Percentiles rank a stretch among this genome's conserved stretches.
phyloP scores from a whole-genome alignment of 2,797 vertebrate species.

The Pipistrellus pygmaeus region DNA sequence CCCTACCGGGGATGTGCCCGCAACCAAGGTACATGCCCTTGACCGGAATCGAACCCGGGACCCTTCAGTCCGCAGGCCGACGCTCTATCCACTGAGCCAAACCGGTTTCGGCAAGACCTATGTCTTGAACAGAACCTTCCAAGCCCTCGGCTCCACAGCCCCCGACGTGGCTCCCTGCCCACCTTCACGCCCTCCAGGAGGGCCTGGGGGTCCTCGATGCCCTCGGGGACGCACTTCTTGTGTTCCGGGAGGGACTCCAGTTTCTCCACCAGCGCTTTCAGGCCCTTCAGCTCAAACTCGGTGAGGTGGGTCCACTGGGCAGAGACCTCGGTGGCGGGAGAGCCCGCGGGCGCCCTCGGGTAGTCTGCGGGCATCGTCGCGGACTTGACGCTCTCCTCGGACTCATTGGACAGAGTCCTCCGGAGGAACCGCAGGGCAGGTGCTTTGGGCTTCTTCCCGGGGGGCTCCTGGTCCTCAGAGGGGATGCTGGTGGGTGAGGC shows the following conservation, averaged over 20 bases:
- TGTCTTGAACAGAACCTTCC: slow-evolving; percentile 34
- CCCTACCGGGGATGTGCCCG: no score
- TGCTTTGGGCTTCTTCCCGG: slow-evolving; percentile 87
- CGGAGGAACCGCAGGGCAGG: slow-evolving; percentile 89
- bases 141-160: slow-evolving; percentile 68
- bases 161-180: slow-evolving; percentile 57
- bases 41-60: no score
- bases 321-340: slow-evolving; percentile 90
- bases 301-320: slow-evolving; percentile 95
- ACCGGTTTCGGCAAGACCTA: background rate
- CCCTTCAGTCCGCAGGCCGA: no score
- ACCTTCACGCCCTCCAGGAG: slow-evolving; percentile 98
- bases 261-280: slow-evolving; percentile 96
- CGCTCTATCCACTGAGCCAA: no score
- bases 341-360: slow-evolving; percentile 93
- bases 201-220: slow-evolving; percentile 94
- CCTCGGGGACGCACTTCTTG: slow-evolving; percentile 96
- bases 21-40: no score
- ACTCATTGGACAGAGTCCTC: slow-evolving; percentile 92
- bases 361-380: slow-evolving; percentile 88
- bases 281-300: slow-evolving; percentile 95
- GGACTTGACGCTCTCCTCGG: slow-evolving; percentile 92
- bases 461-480: slow-evolving; percentile 86
- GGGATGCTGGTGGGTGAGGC: slow-evolving; percentile 89
- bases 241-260: slow-evolving; percentile 97